phyloP scores from a whole-genome alignment of 2,113 vertebrate species.

The Sitta europaea region DNA sequence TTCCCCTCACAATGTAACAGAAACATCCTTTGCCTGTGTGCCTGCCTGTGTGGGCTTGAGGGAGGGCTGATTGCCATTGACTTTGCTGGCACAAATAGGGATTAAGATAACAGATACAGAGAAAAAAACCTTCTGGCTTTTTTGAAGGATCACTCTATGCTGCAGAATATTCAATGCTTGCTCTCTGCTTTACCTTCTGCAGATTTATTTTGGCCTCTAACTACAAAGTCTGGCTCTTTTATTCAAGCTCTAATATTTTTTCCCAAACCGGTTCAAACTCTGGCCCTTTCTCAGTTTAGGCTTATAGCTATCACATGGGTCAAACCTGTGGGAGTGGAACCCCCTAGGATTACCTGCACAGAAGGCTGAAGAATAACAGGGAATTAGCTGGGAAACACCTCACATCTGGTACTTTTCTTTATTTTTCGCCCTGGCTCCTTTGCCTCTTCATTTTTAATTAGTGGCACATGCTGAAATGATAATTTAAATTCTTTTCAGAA shows the following conservation, averaged over 20 bases:
- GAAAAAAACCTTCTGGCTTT: neutral
- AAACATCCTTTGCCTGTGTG: neutral
- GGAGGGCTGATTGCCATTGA: neutral
- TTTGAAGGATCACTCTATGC: neutral
- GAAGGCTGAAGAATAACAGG: neutral
- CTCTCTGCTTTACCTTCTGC: neutral
- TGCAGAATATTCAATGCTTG: neutral
- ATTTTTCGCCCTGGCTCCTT: conserved; percentile 21
- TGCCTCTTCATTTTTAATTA: conserved; percentile 47
- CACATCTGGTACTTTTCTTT: neutral
- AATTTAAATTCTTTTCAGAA: conserved; percentile 58
- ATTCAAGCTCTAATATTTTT: neutral
- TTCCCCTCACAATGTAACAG: neutral
- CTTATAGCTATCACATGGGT: neutral
- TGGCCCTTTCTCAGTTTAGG: neutral
- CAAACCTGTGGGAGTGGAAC: neutral
- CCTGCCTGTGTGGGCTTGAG: neutral
- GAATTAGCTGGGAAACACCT: conserved; percentile 2
- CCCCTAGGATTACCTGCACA: neutral
- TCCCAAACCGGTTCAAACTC: neutral
- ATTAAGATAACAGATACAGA: neutral
- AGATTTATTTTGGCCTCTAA: neutral
- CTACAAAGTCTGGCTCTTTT: neutral
- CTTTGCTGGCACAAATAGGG: neutral
- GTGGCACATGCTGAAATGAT: conserved; percentile 40